Evolutionary conservation across 2,888 invertebrate species (phyloP), one percentile per base, ranked within the genome.

Genomic region (Ichneumoninae sp.): DNA sequence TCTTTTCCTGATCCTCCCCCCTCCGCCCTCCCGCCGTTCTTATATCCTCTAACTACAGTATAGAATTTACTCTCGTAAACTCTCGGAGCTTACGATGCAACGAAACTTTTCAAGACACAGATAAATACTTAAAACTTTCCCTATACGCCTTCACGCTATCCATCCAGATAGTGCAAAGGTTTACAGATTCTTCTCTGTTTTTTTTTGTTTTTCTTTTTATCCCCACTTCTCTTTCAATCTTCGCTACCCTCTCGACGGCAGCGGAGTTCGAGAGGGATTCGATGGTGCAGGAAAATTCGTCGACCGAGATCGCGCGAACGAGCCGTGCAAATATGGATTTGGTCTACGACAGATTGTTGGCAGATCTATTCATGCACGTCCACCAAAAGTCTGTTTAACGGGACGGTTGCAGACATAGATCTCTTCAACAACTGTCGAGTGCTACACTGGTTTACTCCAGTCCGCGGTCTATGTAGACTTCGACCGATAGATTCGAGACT

Each of bases 111-210:
- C 75, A 50, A 79, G 81, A 84, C 84, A 84, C 79, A 84, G 79
- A 84, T 84, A 84, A 84, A 84, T 84, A 84, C 84, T 84, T 84
- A 84, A 84, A 84, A 84, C 84, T 84, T 84, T 82, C 47, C 66
- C 79, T 79, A 68, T 82, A 75, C 84, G 69, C 54, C 75, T 78
- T 80, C 65, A 54, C 74, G 30, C 69, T 82, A 65, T 52, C 52
- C 68, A 47, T 22, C 62, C 66, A 69, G 33, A 66, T 84, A 57
- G 75, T 71, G 57, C 44, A 36, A 70, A 71, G 70, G 57, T 57
- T 79, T 57, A 50, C 70, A 54, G 60, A 71, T 81, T 80, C 79
- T 81, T 33, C 33, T 13, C 52, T 72, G 70, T 26, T 40, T 44
- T 54, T 81, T n/a, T 69, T 80, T 33, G 19, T 16, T 62, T 76